Base-by-base conservation (phyloP, 2,888 invertebrate species). In the Thera britannica region DNA sequence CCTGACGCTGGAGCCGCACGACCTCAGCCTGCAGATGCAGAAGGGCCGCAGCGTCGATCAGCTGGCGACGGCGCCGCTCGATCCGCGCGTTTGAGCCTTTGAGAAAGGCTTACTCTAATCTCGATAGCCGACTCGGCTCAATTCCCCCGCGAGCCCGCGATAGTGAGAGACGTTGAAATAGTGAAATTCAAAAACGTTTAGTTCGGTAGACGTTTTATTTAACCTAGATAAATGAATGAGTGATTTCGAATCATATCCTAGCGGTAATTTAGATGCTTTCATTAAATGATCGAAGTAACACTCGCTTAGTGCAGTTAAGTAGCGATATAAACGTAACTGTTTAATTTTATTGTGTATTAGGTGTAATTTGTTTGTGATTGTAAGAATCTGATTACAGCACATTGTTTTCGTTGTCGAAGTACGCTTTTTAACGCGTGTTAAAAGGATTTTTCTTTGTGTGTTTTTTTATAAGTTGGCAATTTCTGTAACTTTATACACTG, bases 211-310 rank as follows among this genome's bases (percentile, higher is more conserved):
- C 72, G 77, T 72, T 75, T 78, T 75, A 70, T 74, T 67, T 76
- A 72, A 79, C 70, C 73, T 80, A 80, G 78, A 72, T 80, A 81
- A 83, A 82, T 81, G 82, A 83, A 82, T 83, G 85, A 86, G 92
- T 92, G 92, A 92, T 92, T 88, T 81, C 74, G 79, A 88, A 90
- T 90, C 92, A 92, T 92, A 92, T 93, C 92, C 83, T 88, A 84
- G 83, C 77, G 74, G 82, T 89, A 89, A 89, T 83, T 76, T 77
- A 81, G 79, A 83, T 70, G 85, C 84, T 85, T 85, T 81, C 79
- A 72, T 80, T 77, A 77, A 84, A 80, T 84, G 65, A 71, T 68
- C 67, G 71, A 71, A 71, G 56, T 68, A 66, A 68, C 54, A 67
- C 64, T 69, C 63, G 70, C 67, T 67, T 67, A 67, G 67, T 58